A percentile compares a stretch with the other conserved stretches of the same genome.
phyloP scores from a whole-genome alignment of 2,113 vertebrate species.

The Myocastor coypus region DNA sequence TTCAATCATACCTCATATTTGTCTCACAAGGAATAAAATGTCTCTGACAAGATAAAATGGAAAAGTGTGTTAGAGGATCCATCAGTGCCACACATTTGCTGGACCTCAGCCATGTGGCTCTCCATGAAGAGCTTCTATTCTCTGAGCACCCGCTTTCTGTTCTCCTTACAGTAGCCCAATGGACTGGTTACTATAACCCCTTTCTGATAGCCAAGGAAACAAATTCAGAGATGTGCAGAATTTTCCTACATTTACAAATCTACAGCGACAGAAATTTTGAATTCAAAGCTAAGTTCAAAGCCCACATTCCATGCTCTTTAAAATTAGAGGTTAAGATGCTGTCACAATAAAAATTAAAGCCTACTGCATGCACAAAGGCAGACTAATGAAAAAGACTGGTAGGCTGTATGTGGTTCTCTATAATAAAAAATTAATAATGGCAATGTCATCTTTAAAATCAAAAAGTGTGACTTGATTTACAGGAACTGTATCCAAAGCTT shows the following conservation, averaged over 20 bases:
- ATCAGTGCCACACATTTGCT: neutral
- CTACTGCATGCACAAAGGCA: conserved; percentile 3
- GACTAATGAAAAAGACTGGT: neutral
- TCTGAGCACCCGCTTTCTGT: neutral
- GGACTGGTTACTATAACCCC: neutral
- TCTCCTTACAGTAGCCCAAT: neutral
- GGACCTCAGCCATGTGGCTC: neutral
- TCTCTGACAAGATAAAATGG: neutral
- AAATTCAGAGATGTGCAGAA: neutral
- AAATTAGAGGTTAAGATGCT: neutral
- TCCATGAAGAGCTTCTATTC: neutral
- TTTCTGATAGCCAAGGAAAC: neutral
- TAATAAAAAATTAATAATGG: neutral
- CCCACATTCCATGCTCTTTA: neutral
- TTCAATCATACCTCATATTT: neutral
- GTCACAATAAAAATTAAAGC: neutral
- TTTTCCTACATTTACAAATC: neutral
- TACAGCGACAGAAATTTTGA: neutral
- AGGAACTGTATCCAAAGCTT: neutral
- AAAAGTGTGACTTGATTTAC: neutral
- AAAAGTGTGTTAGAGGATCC: neutral
- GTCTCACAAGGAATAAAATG: neutral
- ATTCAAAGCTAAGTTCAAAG: neutral
- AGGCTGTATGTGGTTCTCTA: neutral
- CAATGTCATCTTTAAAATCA: conserved; percentile 30